phyloP scores from a whole-genome alignment of 2,113 vertebrate species.

The Hoplias malabaricus region DNA sequence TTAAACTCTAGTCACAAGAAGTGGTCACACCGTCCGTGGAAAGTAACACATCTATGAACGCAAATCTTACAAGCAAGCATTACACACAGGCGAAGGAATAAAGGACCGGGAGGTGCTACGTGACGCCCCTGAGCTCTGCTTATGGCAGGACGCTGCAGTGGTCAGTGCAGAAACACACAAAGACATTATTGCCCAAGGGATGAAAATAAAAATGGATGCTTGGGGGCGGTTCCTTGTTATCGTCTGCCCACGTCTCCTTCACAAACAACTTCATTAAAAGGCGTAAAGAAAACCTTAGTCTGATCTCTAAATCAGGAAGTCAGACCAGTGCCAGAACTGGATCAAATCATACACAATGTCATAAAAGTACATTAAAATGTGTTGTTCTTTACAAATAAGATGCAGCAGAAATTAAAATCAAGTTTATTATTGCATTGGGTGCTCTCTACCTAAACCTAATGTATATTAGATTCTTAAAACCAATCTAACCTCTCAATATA shows the following conservation, averaged over 20 bases:
- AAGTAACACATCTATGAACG: constrained; percentile 84
- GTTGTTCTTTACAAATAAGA: background rate
- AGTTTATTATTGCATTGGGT: too few species aligned
- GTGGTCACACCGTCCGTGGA: constrained; percentile 79
- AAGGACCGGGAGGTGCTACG: constrained; percentile 68
- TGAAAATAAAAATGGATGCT: constrained; percentile 56
- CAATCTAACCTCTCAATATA: too few species aligned
- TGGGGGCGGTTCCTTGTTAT: constrained; percentile 13
- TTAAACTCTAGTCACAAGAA: constrained; percentile 76
- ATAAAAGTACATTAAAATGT: too few species aligned
- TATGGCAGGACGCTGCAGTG: constrained; percentile 58
- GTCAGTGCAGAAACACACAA: constrained; percentile 37
- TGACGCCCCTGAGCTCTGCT: constrained; percentile 80
- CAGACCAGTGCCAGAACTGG: too few species aligned
- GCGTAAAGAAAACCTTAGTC: background rate
- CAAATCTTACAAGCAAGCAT: constrained; percentile 90
- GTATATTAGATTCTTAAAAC: too few species aligned
- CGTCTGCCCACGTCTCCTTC: background rate
- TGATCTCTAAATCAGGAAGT: background rate
- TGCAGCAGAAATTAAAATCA: too few species aligned
- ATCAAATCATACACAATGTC: too few species aligned
- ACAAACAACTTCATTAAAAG: background rate
- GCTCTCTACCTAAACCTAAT: too few species aligned
- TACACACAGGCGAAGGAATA: constrained; percentile 74
- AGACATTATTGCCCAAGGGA: constrained; percentile 61